A percentile compares a stretch with the other conserved stretches of the same genome.
phyloP scores from a whole-genome alignment of 2,113 vertebrate species.

The Ornithorhynchus anatinus region DNA sequence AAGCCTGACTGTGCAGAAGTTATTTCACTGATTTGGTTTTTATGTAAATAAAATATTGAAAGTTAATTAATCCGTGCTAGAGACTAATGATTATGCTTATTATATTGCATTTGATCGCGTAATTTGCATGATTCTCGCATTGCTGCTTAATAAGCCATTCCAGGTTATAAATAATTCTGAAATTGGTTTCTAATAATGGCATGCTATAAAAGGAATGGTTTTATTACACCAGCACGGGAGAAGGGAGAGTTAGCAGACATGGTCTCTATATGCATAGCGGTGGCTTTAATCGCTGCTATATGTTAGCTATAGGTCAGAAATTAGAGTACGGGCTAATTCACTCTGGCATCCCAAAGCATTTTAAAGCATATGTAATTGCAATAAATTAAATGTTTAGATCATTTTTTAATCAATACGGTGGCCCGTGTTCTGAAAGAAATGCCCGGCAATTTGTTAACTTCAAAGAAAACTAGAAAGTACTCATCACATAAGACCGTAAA shows the following conservation, averaged over 20 bases:
- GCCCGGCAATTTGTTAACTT: constrained; percentile 69
- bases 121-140: constrained; percentile 95
- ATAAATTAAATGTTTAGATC: constrained; percentile 66
- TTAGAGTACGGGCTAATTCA: constrained; percentile 57
- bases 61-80: constrained; percentile 83
- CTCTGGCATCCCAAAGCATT: constrained; percentile 50
- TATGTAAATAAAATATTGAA: constrained; percentile 91
- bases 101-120: constrained; percentile 88
- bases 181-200: constrained; percentile 89
- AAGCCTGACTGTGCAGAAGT: constrained; percentile 81
- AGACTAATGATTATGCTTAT: constrained; percentile 91
- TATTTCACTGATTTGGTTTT: constrained; percentile 91
- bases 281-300: constrained; percentile 70
- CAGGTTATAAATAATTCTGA: constrained; percentile 89
- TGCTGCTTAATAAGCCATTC: constrained; percentile 91
- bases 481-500: constrained; percentile 68
- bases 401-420: constrained; percentile 60
- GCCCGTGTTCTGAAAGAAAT: constrained; percentile 54
- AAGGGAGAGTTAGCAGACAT: constrained; percentile 64
- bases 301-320: constrained; percentile 58
- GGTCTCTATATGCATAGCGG: constrained; percentile 67
- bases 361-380: constrained; percentile 57
- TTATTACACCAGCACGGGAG: constrained; percentile 78
- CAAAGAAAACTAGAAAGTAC: constrained; percentile 68
- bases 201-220: constrained; percentile 84